Evolutionary conservation across 2,797 vertebrate species (phyloP), one percentile per base, ranked within the genome.

Genomic region (Alca torda): DNA sequence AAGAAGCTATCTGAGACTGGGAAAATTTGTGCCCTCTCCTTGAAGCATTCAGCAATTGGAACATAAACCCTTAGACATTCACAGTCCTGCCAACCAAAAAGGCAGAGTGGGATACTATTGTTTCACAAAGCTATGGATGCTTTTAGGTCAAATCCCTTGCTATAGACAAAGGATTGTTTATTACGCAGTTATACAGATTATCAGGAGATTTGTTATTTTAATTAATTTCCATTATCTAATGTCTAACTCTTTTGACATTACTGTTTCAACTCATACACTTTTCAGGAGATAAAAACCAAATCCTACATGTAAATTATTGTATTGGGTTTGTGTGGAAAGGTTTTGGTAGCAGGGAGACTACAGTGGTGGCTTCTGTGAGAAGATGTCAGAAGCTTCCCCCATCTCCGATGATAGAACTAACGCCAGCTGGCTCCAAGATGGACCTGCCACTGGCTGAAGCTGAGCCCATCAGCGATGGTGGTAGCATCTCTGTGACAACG

Each of bases 381-480:
- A 70, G 30, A 9, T 30, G 25, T 5, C 23, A 69, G 64, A 68
- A 45, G 33, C 2, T 54, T 61, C 20, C 30, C 10, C 13, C 13
- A 21, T 15, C 9, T 41, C 25, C 0, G 0, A 21, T 3, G 0
- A 21, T 3, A 56, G 19, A 79, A 30, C 33, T 12, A 33, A 5
- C 8, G 21, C 31, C 31, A 85, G 37, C 25, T 1, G 1, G 46
- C 46, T 69, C 17, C 18, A 45, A 33, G 14, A 17, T 0, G 1
- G 45, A 43, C 31, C 26, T 0, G 0, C 28, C 0, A 0, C 33
- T 33, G 21, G 14, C 21, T 26, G 31, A 51, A 12, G 46, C 30
- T 2, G 16, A 87, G 41, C 14, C 31, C 7, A 11, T 37, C 43
- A 73, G 43, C 0, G 1, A 8, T 0, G 1, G n/a, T 35, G 9